Conservation (phyloP, 2,888 invertebrate species). For the Oligia latruncula region DNA sequence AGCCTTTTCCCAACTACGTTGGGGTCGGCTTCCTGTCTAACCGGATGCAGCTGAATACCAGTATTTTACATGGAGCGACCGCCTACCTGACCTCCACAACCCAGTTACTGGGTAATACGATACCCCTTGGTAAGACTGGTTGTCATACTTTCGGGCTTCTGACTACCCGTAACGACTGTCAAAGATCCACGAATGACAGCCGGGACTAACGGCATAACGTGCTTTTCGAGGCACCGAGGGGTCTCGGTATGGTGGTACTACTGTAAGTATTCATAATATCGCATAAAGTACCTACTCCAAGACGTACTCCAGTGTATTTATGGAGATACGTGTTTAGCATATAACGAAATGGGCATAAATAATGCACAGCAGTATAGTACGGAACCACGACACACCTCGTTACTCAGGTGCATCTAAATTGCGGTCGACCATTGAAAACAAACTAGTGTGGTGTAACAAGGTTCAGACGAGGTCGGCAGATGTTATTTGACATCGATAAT, state of each 20-base stretch:
- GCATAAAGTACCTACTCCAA: conserved; percentile 11
- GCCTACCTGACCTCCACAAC: too few relatives aligned
- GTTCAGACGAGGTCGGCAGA: not conserved
- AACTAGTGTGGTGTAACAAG: not conserved
- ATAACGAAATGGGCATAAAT: conserved; percentile 5
- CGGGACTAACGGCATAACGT: too few relatives aligned
- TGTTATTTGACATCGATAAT: conserved; percentile 4
- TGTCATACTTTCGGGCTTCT: too few relatives aligned
- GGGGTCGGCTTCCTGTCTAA: too few relatives aligned
- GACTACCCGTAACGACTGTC: too few relatives aligned
- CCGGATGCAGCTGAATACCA: too few relatives aligned
- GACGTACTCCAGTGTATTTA: conserved; percentile 21
- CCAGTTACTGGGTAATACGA: too few relatives aligned
- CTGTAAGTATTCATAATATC: not conserved
- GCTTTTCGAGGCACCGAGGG: too few relatives aligned
- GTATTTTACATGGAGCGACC: too few relatives aligned
- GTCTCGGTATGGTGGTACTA: not conserved
- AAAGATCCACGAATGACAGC: too few relatives aligned
- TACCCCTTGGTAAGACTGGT: too few relatives aligned
- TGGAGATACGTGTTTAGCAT: not conserved
- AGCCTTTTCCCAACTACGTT: too few relatives aligned
- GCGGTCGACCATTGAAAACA: not conserved
- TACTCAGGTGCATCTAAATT: conserved; percentile 19
- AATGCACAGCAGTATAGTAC: not conserved
- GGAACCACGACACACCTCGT: conserved; percentile 2